Evolutionary conservation across 2,113 vertebrate species (phyloP).

Genomic region (Nothobranchius furzeri): DNA sequence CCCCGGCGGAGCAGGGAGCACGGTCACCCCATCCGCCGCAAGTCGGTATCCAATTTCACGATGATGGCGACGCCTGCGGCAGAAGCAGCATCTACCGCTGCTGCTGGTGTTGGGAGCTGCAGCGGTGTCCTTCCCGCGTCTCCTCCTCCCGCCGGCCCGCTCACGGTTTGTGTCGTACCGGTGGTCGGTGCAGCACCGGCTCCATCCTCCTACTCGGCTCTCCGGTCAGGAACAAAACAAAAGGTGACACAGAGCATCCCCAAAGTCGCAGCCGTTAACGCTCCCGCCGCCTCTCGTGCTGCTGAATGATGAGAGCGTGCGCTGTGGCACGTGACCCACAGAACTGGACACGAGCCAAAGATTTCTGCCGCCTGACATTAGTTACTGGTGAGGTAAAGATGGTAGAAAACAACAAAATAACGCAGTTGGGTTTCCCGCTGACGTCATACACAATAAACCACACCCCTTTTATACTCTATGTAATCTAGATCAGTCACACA

Average conservation of each 20-base stretch:
- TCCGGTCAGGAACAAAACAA: background rate
- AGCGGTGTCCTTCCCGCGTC: constrained; percentile 6
- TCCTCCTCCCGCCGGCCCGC: background rate
- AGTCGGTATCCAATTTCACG: constrained; percentile 68
- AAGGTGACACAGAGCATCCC: constrained; percentile 2
- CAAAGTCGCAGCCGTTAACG: constrained; percentile 18
- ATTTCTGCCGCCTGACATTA: too few species aligned
- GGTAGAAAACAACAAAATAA: too few species aligned
- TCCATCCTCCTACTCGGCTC: constrained; percentile 37
- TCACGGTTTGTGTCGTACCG: constrained; percentile 24
- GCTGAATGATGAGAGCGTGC: background rate
- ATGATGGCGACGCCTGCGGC: constrained; percentile 73
- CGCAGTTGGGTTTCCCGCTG: constrained; percentile 36
- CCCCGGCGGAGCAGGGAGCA: constrained; percentile 72
- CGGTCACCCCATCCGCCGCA: constrained; percentile 77
- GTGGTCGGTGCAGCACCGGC: constrained; percentile 1
- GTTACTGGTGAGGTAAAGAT: background rate
- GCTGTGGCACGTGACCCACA: constrained; percentile 46
- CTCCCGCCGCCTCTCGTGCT: constrained; percentile 25
- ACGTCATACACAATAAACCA: constrained; percentile 61
- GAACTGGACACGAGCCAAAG: constrained; percentile 7
- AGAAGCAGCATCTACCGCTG: constrained; percentile 62
- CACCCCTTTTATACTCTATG: constrained; percentile 35
- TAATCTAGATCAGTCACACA: too few species aligned
- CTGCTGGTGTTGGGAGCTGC: background rate